Percentiles rank a stretch among this genome's conserved stretches.
Evolutionary conservation across 2,113 vertebrate genomes (phyloP).

Genomic region (Poeciliopsis turrubarensis): DNA sequence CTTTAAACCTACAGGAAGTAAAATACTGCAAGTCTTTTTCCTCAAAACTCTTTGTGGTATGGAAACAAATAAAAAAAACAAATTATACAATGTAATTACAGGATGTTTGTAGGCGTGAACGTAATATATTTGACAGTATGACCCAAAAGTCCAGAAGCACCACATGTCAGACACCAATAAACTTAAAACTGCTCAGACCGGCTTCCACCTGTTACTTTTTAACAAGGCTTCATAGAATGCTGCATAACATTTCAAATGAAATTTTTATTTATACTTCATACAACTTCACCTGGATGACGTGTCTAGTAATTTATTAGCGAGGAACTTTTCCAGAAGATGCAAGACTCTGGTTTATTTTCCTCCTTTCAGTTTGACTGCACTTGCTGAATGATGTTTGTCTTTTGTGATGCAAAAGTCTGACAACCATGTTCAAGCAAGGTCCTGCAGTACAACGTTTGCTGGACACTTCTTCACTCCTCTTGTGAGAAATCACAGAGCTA

Average conservation of each 20-base stretch:
- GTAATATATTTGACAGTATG: constrained; percentile 6
- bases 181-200: constrained; percentile 37
- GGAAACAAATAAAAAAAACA: background rate
- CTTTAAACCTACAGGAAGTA: background rate
- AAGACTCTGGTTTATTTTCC: too few species aligned
- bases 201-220: constrained; percentile 62
- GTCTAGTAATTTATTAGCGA: too few species aligned
- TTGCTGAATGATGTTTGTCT: too few species aligned
- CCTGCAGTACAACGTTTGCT: too few species aligned
- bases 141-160: constrained; percentile 63
- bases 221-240: constrained; percentile 48
- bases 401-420: too few species aligned
- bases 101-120: background rate
- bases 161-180: constrained; percentile 59
- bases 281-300: background rate
- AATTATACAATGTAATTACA: background rate
- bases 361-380: too few species aligned
- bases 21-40: background rate
- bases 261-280: background rate
- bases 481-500: background rate
- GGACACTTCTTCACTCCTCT: too few species aligned
- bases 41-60: background rate
- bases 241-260: constrained; percentile 43
- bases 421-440: too few species aligned
- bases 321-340: too few species aligned